Conservation (phyloP, 2,113 vertebrate species). For the Saccopteryx bilineata region DNA sequence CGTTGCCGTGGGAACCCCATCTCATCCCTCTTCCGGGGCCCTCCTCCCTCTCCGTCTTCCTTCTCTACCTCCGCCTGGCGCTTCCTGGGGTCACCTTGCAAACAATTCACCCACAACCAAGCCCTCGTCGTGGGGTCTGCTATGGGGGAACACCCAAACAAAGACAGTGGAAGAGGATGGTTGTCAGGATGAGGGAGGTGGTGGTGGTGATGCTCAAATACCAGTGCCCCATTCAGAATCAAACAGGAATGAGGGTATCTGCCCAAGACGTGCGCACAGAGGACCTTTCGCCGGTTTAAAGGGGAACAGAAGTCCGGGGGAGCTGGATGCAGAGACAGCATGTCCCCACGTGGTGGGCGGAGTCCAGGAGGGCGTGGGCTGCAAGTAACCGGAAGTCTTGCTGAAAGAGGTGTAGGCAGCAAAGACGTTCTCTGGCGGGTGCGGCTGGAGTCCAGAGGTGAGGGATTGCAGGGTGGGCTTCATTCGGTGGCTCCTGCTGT, state of each 20-base stretch:
- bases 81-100: background rate
- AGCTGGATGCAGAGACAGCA: too few relatives aligned
- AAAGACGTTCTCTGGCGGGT: background rate
- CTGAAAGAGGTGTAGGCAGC: background rate
- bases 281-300: too few relatives aligned
- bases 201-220: too few relatives aligned
- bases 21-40: background rate
- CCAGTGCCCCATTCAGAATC: background rate
- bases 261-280: background rate
- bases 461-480: background rate
- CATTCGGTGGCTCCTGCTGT: too few relatives aligned
- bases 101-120: background rate
- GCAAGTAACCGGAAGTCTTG: background rate
- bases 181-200: fast-evolving
- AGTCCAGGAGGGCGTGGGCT: background rate
- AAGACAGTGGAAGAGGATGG: background rate
- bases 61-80: too few relatives aligned
- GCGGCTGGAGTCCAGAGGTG: background rate
- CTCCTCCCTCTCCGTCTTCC: too few relatives aligned
- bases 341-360: background rate
- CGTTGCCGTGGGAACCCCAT: background rate
- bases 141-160: background rate
- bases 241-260: background rate
- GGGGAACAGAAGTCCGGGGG: too few relatives aligned
- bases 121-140: background rate